These are phyloP conservation scores for Temnothorax rugatulus DNA, from an alignment of 2,888 invertebrate species.

Conservation along the genomic window DNA sequence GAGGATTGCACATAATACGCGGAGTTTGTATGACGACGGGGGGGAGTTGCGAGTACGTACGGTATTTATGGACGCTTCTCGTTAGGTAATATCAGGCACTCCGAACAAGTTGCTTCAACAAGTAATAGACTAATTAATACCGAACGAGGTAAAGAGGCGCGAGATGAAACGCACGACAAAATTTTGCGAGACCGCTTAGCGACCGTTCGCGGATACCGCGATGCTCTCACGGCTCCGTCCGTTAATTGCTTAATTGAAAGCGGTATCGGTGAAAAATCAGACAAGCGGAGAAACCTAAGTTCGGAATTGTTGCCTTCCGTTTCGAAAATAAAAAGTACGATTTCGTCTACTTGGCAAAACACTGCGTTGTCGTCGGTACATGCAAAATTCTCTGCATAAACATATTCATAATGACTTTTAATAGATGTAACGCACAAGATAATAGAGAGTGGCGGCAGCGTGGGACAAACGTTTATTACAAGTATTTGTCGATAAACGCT, in stretches of 20 bases:
- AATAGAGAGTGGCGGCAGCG: not conserved
- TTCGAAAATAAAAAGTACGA: not conserved
- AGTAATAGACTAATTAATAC: conserved; percentile 75
- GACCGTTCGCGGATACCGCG: conserved; percentile 54
- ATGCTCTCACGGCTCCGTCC: not conserved
- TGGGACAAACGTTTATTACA: conserved; percentile 13
- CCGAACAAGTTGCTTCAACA: conserved; percentile 80
- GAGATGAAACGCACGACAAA: not conserved
- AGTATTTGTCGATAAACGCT: conserved; percentile 19
- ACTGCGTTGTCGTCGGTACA: not conserved
- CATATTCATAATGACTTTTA: not conserved
- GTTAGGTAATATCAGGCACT: conserved; percentile 83
- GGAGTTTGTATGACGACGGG: conserved; percentile 56
- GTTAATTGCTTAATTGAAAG: conserved; percentile 10
- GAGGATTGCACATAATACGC: conserved; percentile 28
- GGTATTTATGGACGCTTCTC: conserved; percentile 69
- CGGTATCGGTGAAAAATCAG: not conserved
- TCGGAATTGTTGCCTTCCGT: not conserved
- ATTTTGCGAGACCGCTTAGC: conserved; percentile 2
- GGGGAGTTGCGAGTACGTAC: conserved; percentile 42
- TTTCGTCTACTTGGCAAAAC: not conserved
- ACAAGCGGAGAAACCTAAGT: not conserved
- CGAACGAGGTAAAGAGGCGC: conserved; percentile 28
- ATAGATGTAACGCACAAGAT: conserved; percentile 1
- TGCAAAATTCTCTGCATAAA: conserved; percentile 6